Base-by-base conservation (phyloP, 2,797 vertebrate species). In the Luscinia megarhynchos region DNA sequence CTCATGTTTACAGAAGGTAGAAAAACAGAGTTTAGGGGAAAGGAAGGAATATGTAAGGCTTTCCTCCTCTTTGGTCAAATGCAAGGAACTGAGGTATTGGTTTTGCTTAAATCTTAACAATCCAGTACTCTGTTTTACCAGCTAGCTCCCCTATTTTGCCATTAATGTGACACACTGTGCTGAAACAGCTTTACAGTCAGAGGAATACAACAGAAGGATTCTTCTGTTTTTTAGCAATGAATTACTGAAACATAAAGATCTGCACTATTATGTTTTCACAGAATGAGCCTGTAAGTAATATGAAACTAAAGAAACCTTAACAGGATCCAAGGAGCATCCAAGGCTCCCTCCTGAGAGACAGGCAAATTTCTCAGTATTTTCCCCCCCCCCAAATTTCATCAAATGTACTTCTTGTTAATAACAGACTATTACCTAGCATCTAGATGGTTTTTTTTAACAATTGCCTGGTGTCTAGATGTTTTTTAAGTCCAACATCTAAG, bases 221-320 rank as follows among this genome's bases (percentile, higher is more conserved):
- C 23, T 82, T 87, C 68, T 72, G 69, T 32, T 68, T 87, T 94
- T 84, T 62, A 92, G 73, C 46, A 84, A 75, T 75, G 63, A 84
- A 83, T 91, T 82, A 61, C 67, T 40, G 30, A 90, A 91, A 88
- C 55, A 59, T 67, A 84, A 93, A 91, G 62, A 84, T 86, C 63
- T 80, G 58, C 50, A 66, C 77, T 91, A 86, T 76, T 93, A 79
- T 67, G 87, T 95, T 91, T 89, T 74, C 68, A 57, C 68, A 80
- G 43, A 90, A 93, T 68, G 73, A 85, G 40, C 16, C 36, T 89
- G n/a, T 70, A 61, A 29, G 45, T 87, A 83, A 80, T 41, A 78
- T 4, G 21, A 74, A 87, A 59, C 46, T 69, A 72, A 84, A 77
- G 32, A n/a, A 85, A 95, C 19, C 57, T 80, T 87, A 86, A 55